phyloP scores from a whole-genome alignment of 2,797 vertebrate species.

The Spea hammondii region DNA sequence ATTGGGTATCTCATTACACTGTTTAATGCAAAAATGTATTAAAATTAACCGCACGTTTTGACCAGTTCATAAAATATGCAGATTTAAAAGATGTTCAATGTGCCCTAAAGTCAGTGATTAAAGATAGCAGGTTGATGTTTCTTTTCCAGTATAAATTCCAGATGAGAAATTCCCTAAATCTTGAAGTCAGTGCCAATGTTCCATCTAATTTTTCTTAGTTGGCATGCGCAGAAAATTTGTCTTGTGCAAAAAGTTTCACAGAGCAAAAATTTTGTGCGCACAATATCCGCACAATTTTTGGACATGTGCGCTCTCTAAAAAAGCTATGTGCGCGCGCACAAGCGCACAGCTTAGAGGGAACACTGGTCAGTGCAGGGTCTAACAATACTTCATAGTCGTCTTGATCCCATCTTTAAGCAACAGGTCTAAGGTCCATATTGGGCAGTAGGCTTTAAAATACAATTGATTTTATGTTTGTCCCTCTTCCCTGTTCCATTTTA shows the following conservation, averaged over 20 bases:
- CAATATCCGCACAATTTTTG: no score
- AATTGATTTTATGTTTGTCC: not conserved
- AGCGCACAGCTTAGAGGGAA: no score
- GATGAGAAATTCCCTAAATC: constrained; percentile 60
- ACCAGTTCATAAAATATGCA: constrained; percentile 83
- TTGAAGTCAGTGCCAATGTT: constrained; percentile 38
- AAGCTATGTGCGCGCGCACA: no score
- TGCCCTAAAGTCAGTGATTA: constrained; percentile 81
- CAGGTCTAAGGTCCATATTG: constrained; percentile 3
- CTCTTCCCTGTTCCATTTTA: not conserved
- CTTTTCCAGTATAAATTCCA: constrained; percentile 65
- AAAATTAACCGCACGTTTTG: constrained; percentile 69
- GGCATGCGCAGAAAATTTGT: no score
- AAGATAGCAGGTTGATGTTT: constrained; percentile 72
- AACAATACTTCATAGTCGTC: constrained; percentile 58
- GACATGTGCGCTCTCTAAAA: no score
- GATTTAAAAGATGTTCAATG: constrained; percentile 81
- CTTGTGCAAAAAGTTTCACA: no score
- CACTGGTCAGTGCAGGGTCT: constrained; percentile 49
- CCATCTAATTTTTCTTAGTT: no score
- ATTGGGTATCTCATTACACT: constrained; percentile 64
- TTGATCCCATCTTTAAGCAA: constrained; percentile 40
- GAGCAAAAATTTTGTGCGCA: no score
- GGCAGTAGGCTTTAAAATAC: not conserved
- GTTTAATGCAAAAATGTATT: constrained; percentile 62